Percentiles rank a stretch among this genome's conserved stretches.
phyloP scores from a whole-genome alignment of 1,140 invertebrate species.

The Bactericera cockerelli region DNA sequence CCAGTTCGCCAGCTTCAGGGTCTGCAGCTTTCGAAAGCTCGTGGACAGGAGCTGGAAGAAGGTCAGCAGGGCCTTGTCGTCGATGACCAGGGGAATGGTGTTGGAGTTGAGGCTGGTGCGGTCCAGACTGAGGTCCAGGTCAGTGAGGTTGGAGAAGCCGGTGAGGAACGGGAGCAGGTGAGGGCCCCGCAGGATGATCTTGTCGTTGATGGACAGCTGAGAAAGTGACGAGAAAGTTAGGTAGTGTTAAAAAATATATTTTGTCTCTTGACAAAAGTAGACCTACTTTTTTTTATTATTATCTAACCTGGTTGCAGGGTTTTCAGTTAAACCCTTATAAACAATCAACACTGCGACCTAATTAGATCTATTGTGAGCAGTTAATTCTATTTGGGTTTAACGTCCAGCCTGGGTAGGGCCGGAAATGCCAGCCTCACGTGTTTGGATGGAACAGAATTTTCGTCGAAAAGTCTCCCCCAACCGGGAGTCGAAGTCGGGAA shows the following conservation, averaged over 20 bases:
- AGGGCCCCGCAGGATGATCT: constrained; percentile 33
- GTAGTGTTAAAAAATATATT: neutral
- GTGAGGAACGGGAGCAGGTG: constrained; percentile 34
- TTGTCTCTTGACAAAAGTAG: neutral
- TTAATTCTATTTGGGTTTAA: no score
- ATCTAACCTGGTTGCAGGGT: no score
- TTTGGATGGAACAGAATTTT: no score
- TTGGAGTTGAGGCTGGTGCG: constrained; percentile 28
- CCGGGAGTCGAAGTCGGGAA: no score
- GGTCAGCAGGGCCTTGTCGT: constrained; percentile 31
- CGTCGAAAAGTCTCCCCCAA: no score
- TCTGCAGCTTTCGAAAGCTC: constrained; percentile 30
- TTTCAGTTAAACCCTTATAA: no score
- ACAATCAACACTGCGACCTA: no score
- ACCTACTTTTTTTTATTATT: no score
- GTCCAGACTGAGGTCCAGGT: constrained; percentile 34
- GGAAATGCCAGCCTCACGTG: no score
- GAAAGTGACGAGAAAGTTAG: constrained; percentile 11
- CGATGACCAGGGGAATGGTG: constrained; percentile 30
- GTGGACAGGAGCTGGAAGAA: constrained; percentile 31
- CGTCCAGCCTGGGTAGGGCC: no score
- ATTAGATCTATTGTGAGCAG: no score
- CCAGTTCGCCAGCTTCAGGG: constrained; percentile 32
- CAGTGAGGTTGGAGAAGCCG: constrained; percentile 33
- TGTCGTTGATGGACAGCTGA: constrained; percentile 33